phyloP scores from a whole-genome alignment of 1,140 invertebrate genomes.

The Nixonia krombeini region DNA sequence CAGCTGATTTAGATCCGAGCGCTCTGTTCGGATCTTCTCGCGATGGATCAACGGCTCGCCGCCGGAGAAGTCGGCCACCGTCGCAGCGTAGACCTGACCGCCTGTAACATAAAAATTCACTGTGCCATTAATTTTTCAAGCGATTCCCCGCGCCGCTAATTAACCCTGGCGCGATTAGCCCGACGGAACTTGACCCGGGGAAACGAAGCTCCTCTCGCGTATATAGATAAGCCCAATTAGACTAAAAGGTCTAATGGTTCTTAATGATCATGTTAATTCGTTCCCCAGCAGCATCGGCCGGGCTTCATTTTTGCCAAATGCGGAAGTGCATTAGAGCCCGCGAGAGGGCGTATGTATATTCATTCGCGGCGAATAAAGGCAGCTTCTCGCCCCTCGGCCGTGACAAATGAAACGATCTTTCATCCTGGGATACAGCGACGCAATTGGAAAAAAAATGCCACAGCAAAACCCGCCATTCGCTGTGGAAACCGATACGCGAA shows the following conservation, averaged over 20 bases:
- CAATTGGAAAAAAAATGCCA: too few relatives aligned
- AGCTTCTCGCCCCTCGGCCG: too few relatives aligned
- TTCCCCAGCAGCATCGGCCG: constrained; percentile 19
- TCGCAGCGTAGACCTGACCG: constrained; percentile 92
- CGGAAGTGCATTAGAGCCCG: constrained; percentile 24
- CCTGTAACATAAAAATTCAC: constrained; percentile 75
- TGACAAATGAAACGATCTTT: too few relatives aligned
- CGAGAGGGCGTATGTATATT: neutral
- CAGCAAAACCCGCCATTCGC: too few relatives aligned
- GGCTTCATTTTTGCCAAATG: constrained; percentile 42
- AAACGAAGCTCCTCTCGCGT: constrained; percentile 20
- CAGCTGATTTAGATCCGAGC: constrained; percentile 82
- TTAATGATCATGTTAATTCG: constrained; percentile 46
- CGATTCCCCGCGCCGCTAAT: too few relatives aligned
- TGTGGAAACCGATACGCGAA: too few relatives aligned
- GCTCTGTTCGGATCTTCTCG: constrained; percentile 87
- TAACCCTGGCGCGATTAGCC: constrained; percentile 14
- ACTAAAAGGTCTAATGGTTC: constrained; percentile 48
- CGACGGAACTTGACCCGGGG: constrained; percentile 10
- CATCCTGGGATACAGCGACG: too few relatives aligned
- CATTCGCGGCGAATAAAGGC: neutral
- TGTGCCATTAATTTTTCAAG: too few relatives aligned
- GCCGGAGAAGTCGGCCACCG: constrained; percentile 94
- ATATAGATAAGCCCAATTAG: constrained; percentile 48
- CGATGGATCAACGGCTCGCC: constrained; percentile 94